Percentiles rank a stretch among this genome's conserved stretches.
Evolutionary conservation across 2,888 invertebrate genomes (phyloP).

Genomic region (Polymixis lichenea): DNA sequence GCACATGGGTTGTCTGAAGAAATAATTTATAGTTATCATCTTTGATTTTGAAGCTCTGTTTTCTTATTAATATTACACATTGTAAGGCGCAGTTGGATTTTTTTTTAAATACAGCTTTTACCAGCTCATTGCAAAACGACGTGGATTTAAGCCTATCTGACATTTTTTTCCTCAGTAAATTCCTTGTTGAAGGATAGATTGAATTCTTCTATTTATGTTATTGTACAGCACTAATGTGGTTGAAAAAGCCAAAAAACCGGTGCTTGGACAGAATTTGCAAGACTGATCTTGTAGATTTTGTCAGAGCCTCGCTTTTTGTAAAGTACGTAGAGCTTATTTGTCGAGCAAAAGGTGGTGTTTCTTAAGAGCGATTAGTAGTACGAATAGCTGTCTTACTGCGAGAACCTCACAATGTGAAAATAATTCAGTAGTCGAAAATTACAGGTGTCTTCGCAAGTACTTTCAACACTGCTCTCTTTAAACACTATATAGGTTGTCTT

Average conservation of each 20-base stretch:
- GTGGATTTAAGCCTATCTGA: neutral
- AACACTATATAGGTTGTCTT: neutral
- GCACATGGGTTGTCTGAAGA: slow-evolving; percentile 72
- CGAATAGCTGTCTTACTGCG: neutral
- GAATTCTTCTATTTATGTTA: neutral
- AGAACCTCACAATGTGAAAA: neutral
- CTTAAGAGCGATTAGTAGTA: too few relatives aligned
- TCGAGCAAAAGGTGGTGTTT: neutral
- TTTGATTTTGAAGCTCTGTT: neutral
- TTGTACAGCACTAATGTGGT: neutral
- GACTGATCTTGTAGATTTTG: neutral
- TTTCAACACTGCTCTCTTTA: too few relatives aligned
- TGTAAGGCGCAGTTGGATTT: neutral
- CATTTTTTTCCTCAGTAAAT: neutral
- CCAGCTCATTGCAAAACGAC: neutral
- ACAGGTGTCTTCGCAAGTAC: neutral
- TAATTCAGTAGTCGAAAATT: neutral
- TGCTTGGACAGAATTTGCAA: too few relatives aligned
- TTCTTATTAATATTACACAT: neutral
- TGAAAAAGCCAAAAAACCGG: neutral
- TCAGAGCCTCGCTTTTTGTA: neutral
- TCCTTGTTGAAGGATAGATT: neutral
- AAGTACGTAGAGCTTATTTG: too few relatives aligned
- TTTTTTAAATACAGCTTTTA: too few relatives aligned
- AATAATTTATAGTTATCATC: neutral